Base-by-base conservation (phyloP, 2,113 vertebrate species). In the Alligator mississippiensis region DNA sequence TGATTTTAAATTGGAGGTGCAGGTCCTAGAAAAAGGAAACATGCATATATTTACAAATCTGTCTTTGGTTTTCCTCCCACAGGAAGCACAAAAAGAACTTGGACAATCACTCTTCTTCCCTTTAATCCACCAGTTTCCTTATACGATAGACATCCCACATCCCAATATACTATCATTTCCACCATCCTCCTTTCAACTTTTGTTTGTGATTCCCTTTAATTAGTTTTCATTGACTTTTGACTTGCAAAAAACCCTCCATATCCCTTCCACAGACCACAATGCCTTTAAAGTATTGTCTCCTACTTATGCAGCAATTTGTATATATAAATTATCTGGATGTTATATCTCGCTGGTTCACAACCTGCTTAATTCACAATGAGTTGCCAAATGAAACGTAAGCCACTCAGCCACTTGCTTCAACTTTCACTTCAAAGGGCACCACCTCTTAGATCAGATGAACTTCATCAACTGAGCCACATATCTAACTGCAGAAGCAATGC, bases 1-100 rank as follows among this genome's bases (percentile, higher is more conserved):
- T 4, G 98, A 96, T 93, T 98, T 99, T 95, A 98, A 91, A 92
- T 82, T 97, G 92, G 98, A 96, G 93, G 98, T 95, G 80, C 98
- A 97, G 59, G 88, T 97, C 97, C 98, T 99, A 96, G 95, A 97
- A 97, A 80, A 95, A 97, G 92, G 82, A 92, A 97, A 96, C 87
- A 97, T 81, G 92, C 11, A 64, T 34, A 38, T 1, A 8, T 91
- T 97, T 97, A 97, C 85, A 96, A 90, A 8, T 92, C 79, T 34
- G 75, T 27, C 82, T 47, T 79, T 85, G 74, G 87, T 87, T 83
- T 85, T 80, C 83, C 80, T 92, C 90, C 47, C 38, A 93, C 38
- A 84, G 92, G 57, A 93, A 30, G 68, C 13, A 91, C 91, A 82
- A 28, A 93, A 74, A 93, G 1, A 22, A 68, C 27, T 87, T 94